phyloP scores from a whole-genome alignment of 53 echinoderm and acorn worm genomes.

The Luidia sarsii region DNA sequence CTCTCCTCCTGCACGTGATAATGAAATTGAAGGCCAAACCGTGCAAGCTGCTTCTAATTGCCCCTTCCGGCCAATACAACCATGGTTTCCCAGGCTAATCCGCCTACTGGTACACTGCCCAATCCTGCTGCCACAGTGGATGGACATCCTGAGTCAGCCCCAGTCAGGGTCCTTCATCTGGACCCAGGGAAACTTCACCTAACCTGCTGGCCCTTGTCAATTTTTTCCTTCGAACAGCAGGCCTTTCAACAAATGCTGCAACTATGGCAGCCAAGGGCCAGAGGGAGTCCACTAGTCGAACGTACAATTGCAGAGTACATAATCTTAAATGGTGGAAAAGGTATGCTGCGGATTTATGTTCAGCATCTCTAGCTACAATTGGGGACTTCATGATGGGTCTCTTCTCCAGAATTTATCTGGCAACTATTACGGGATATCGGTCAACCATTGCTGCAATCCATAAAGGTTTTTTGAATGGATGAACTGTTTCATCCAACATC shows the following conservation, averaged over 20 bases:
- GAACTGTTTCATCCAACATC: not conserved
- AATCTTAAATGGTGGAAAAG: conserved; percentile 4
- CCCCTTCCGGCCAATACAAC: conserved; percentile 19
- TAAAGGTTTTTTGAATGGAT: conserved; percentile 12
- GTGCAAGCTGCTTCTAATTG: conserved; percentile 24
- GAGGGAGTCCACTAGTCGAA: not conserved
- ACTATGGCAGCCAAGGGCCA: conserved; percentile 12
- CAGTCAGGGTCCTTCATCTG: not conserved
- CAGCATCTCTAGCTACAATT: not conserved
- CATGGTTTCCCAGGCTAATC: not conserved
- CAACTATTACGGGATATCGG: not conserved
- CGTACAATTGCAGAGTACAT: conserved; percentile 19
- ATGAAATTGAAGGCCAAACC: not conserved
- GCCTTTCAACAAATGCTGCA: conserved; percentile 27
- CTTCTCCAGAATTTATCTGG: not conserved
- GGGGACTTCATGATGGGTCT: conserved; percentile 11
- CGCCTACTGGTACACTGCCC: not conserved
- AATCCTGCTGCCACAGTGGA: not conserved
- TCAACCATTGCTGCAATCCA: conserved; percentile 8
- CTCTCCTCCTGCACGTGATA: not conserved
- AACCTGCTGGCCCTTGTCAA: conserved; percentile 18
- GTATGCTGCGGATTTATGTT: conserved; percentile 3
- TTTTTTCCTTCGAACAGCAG: not conserved
- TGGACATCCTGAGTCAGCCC: not conserved
- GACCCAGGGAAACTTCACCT: conserved; percentile 14